Percentiles rank a stretch among this genome's conserved stretches.
Conservation (phyloP, 2,797 vertebrate genomes). For the Gymnothorax reevesii region DNA sequence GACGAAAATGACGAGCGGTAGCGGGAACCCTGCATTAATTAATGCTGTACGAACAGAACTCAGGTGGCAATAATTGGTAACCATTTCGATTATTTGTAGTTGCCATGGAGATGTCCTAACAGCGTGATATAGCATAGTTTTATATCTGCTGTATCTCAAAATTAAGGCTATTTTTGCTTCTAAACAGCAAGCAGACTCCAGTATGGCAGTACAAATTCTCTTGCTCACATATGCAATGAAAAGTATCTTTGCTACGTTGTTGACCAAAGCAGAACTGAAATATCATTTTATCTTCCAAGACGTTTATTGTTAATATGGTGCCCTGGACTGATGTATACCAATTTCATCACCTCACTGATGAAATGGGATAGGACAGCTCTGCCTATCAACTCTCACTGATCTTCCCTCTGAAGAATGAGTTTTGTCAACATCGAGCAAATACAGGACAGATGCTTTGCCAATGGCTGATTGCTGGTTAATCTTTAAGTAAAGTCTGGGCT, state of each 20-base stretch:
- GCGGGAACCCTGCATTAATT: neutral
- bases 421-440: neutral
- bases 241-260: neutral
- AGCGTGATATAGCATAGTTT: neutral
- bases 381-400: neutral
- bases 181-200: neutral
- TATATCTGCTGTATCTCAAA: neutral
- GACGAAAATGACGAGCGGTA: too few relatives aligned
- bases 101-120: neutral
- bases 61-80: neutral
- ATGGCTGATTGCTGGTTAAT: neutral
- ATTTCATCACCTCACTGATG: neutral
- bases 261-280: neutral
- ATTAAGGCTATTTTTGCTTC: neutral
- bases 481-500: neutral
- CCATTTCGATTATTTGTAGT: neutral
- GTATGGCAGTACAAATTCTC: neutral
- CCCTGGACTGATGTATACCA: neutral
- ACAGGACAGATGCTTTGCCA: neutral
- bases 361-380: neutral
- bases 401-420: neutral
- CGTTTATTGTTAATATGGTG: neutral
- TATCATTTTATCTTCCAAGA: neutral
- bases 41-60: neutral
- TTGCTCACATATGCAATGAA: neutral